These are phyloP conservation scores for Propsilocerus akamusi DNA, from an alignment of 1,140 invertebrate species.

Conservation along the genomic window DNA sequence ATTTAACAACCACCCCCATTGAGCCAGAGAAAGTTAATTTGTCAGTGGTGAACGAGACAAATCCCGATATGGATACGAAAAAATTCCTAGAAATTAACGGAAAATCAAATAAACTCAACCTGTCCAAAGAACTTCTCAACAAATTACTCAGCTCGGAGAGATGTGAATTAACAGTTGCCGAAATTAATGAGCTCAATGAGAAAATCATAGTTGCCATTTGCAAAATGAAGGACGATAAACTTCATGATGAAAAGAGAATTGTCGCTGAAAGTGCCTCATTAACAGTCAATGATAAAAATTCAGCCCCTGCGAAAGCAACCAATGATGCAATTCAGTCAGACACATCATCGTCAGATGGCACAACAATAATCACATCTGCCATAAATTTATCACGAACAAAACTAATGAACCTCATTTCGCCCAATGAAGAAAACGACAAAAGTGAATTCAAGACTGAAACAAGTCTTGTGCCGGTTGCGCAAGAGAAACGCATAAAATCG, in stretches of 20 bases:
- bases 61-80: neutral
- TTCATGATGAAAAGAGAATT: neutral
- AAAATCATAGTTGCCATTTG: slow-evolving; percentile 5
- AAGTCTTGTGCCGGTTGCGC: too few species aligned
- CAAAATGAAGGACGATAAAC: neutral
- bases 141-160: slow-evolving; percentile 26
- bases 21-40: neutral
- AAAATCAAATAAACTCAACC: neutral
- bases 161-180: slow-evolving; percentile 23
- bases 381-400: slow-evolving; percentile 10
- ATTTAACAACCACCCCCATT: slow-evolving; percentile 7
- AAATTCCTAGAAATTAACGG: neutral
- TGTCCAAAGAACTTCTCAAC: slow-evolving; percentile 7
- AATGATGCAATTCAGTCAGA: neutral
- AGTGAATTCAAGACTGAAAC: neutral
- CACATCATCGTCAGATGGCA: neutral
- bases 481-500: slow-evolving; percentile 12
- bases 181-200: slow-evolving; percentile 27
- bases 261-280: neutral
- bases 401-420: slow-evolving; percentile 19
- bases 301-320: neutral
- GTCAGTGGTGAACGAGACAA: neutral
- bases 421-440: slow-evolving; percentile 8
- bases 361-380: slow-evolving; percentile 8
- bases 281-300: neutral